phyloP scores from a whole-genome alignment of 2,888 invertebrate species.

The Cataglyphis cursor region DNA sequence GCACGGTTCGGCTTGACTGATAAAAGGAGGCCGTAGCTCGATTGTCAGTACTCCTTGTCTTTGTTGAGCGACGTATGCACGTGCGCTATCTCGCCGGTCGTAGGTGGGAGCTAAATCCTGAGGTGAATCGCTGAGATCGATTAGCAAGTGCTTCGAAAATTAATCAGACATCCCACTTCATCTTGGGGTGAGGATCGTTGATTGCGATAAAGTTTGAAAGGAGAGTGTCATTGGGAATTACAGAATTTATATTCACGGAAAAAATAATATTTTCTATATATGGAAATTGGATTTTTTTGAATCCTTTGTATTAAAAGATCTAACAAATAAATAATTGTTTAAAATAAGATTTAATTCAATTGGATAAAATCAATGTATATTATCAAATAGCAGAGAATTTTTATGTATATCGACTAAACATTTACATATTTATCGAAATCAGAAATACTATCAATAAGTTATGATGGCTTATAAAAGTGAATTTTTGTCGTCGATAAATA shows the following conservation, averaged over 20 bases:
- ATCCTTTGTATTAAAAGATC: not conserved
- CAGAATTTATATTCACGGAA: not conserved
- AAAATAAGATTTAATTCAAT: slow-evolving; percentile 3
- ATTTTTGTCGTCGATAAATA: not conserved
- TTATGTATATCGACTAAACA: not conserved
- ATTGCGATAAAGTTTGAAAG: not conserved
- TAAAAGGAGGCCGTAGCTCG: slow-evolving; percentile 75
- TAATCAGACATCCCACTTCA: not conserved
- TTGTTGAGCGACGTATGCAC: slow-evolving; percentile 60
- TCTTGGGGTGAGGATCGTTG: not conserved
- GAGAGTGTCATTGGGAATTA: not conserved
- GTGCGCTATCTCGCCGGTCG: slow-evolving; percentile 70
- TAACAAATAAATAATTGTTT: not conserved
- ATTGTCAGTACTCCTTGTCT: slow-evolving; percentile 63
- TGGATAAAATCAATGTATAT: not conserved
- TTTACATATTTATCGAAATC: not conserved
- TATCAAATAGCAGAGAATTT: not conserved
- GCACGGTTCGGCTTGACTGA: slow-evolving; percentile 85
- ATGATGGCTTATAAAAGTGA: not conserved
- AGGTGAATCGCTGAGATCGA: slow-evolving; percentile 62
- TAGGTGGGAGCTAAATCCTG: slow-evolving; percentile 60
- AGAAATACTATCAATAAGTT: not conserved
- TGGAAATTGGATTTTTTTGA: slow-evolving; percentile 7
- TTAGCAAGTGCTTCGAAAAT: slow-evolving; percentile 34
- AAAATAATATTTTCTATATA: not conserved